Conservation (phyloP, 2,797 vertebrate species). For the Phoebastria nigripes region DNA sequence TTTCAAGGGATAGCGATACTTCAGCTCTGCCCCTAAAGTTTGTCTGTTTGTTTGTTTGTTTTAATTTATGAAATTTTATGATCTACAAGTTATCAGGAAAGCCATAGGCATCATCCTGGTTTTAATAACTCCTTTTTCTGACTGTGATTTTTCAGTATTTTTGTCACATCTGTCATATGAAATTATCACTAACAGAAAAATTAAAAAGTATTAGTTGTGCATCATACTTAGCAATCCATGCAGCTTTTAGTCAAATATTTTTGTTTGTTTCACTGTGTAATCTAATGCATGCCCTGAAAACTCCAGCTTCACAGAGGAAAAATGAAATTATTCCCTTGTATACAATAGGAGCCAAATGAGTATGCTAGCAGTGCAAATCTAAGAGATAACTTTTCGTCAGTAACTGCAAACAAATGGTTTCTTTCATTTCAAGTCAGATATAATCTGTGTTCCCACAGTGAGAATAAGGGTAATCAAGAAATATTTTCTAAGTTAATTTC, state of each 20-base stretch:
- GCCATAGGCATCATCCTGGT: not conserved
- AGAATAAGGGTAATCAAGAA: slow-evolving; percentile 31
- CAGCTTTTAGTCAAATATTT: not conserved
- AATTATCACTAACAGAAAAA: not conserved
- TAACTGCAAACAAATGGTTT: slow-evolving; percentile 19
- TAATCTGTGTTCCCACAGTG: slow-evolving; percentile 27
- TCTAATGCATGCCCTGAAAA: not conserved
- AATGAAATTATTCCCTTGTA: not conserved
- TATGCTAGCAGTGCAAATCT: not conserved
- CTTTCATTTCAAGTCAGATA: slow-evolving; percentile 37
- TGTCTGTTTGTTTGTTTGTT: not conserved
- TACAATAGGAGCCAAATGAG: not conserved
- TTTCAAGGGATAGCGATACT: rapidly evolving
- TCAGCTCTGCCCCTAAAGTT: not conserved
- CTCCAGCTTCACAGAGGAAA: not conserved
- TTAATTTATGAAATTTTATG: not conserved
- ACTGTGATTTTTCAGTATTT: not conserved
- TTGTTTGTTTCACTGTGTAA: not conserved
- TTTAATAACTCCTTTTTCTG: not conserved
- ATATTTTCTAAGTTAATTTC: slow-evolving; percentile 37
- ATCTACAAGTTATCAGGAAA: not conserved
- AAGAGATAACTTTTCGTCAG: slow-evolving; percentile 3
- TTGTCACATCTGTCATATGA: not conserved
- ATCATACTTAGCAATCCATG: not conserved
- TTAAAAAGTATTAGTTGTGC: not conserved